A percentile compares a stretch with the other conserved stretches of the same genome.
These are phyloP conservation scores for Iphiclides podalirius DNA, from an alignment of 2,888 invertebrate species.

Conservation along the genomic window DNA sequence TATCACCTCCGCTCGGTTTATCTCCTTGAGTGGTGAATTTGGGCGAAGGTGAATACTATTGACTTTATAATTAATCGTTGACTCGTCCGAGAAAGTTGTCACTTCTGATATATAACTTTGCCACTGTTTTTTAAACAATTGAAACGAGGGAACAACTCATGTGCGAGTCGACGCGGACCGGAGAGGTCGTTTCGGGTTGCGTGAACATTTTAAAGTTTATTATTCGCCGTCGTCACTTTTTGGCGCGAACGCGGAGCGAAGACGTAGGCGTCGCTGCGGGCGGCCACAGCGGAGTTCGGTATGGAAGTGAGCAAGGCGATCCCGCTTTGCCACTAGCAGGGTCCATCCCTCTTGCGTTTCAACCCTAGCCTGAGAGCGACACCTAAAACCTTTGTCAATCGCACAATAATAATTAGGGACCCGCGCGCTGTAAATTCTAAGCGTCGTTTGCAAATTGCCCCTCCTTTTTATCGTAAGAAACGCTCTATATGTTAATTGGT, in stretches of 20 bases:
- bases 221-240: slow-evolving; percentile 27
- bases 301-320: slow-evolving; percentile 58
- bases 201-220: slow-evolving; percentile 42
- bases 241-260: slow-evolving; percentile 33
- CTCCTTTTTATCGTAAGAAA: no score
- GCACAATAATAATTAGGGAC: neutral
- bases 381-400: slow-evolving; percentile 48
- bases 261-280: slow-evolving; percentile 33
- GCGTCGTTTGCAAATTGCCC: no score
- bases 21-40: slow-evolving; percentile 36
- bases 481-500: no score
- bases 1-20: slow-evolving; percentile 12
- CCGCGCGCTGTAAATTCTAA: no score
- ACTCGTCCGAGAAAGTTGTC: neutral
- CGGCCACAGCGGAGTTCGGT: slow-evolving; percentile 47
- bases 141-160: slow-evolving; percentile 8
- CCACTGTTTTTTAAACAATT: slow-evolving; percentile 9
- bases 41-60: slow-evolving; percentile 30
- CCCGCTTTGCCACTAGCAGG: slow-evolving; percentile 42
- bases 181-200: slow-evolving; percentile 39
- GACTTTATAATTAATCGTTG: slow-evolving; percentile 25
- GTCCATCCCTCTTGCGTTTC: slow-evolving; percentile 41
- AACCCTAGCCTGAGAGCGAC: slow-evolving; percentile 44
- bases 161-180: neutral
- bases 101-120: slow-evolving; percentile 5